Percentiles rank a stretch among this genome's conserved stretches.
Evolutionary conservation across 2,113 vertebrate species (phyloP).

Genomic region (Lichenostomus cassidix): DNA sequence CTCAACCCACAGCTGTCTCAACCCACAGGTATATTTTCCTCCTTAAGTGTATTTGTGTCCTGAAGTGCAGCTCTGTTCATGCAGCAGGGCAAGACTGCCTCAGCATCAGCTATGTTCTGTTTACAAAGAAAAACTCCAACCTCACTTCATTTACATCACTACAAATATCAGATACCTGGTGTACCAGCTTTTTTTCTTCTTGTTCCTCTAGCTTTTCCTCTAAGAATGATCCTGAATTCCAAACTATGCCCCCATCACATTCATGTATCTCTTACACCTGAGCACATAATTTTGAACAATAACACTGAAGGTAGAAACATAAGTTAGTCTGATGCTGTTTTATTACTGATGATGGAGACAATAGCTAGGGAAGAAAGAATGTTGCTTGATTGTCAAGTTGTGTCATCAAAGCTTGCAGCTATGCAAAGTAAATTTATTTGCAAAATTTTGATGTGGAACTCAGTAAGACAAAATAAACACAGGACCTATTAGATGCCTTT

Average conservation of each 20-base stretch:
- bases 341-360: not conserved
- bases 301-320: not conserved
- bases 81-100: not conserved
- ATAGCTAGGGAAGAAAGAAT: not conserved
- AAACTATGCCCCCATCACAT: not conserved
- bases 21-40: not conserved
- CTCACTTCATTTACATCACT: not conserved
- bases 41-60: not conserved
- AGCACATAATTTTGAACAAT: not conserved
- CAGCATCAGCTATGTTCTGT: not conserved
- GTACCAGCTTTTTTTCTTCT: not conserved
- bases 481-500: not conserved
- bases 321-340: not conserved
- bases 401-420: not conserved
- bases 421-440: constrained; percentile 14
- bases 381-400: not conserved
- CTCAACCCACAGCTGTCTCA: not conserved
- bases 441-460: not conserved
- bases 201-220: not conserved
- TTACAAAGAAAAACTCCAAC: not conserved
- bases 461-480: not conserved
- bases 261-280: not conserved
- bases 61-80: not conserved
- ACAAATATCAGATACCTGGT: not conserved
- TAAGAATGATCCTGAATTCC: not conserved